Conservation (phyloP, 2,113 vertebrate genomes). For the Anolis sagrei region DNA sequence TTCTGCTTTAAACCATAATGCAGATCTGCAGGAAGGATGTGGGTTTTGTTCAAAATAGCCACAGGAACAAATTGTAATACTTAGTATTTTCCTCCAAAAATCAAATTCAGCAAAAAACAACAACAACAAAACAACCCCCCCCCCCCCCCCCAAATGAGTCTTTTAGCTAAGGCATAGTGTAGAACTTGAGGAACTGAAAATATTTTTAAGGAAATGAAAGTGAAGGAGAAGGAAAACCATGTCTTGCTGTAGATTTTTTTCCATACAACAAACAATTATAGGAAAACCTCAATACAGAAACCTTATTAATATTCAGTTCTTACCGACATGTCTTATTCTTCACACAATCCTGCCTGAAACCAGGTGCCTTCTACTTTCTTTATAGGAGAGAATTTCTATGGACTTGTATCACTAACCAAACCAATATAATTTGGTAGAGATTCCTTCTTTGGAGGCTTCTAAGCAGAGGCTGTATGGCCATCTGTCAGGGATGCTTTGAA, state of each 20-base stretch:
- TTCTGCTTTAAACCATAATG: not conserved
- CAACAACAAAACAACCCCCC: not conserved
- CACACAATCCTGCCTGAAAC: not conserved
- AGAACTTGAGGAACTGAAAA: not conserved
- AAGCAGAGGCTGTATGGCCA: too few relatives aligned
- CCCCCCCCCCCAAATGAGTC: fast-evolving
- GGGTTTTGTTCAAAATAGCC: not conserved
- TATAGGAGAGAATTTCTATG: not conserved
- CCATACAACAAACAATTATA: not conserved
- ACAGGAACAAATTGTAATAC: not conserved
- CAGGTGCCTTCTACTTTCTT: not conserved
- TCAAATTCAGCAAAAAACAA: not conserved
- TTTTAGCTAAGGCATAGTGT: not conserved
- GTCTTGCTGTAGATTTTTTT: not conserved
- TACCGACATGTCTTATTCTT: too few relatives aligned
- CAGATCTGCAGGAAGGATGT: not conserved
- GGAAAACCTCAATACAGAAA: not conserved
- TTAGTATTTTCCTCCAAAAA: not conserved
- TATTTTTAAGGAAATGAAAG: not conserved
- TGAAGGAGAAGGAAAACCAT: not conserved
- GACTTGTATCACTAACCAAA: not conserved
- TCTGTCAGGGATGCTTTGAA: too few relatives aligned
- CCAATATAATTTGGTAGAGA: too few relatives aligned
- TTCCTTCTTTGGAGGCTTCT: too few relatives aligned
- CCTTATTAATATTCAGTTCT: not conserved